A percentile compares a stretch with the other conserved stretches of the same genome.
Conservation (phyloP, 2,888 invertebrate species). For the Gari tellinella region DNA sequence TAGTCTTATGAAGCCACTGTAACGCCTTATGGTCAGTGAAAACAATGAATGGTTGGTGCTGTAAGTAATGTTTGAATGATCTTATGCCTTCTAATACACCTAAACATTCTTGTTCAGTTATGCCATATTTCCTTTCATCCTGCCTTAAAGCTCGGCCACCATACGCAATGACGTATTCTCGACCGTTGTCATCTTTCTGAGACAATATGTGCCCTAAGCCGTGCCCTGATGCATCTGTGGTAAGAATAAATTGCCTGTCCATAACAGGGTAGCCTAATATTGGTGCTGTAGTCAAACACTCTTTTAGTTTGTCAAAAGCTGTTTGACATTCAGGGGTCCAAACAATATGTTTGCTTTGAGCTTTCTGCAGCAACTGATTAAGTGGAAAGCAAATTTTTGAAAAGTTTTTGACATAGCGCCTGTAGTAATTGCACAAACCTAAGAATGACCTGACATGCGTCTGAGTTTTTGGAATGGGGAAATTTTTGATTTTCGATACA, state of each 20-base stretch:
- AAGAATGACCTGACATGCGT: constrained; percentile 3
- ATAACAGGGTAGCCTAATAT: background rate
- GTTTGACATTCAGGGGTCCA: constrained; percentile 7
- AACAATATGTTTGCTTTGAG: background rate
- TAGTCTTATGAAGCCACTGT: constrained; percentile 25
- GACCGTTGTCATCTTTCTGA: no score
- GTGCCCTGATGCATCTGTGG: constrained; percentile 1
- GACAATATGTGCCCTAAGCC: no score
- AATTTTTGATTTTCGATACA: constrained; percentile 4
- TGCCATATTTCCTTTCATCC: constrained; percentile 23
- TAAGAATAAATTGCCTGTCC: background rate
- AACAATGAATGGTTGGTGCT: constrained; percentile 18
- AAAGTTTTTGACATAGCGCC: background rate
- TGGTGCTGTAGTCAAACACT: background rate
- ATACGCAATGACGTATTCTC: no score
- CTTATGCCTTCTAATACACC: constrained; percentile 33
- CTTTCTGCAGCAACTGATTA: constrained; percentile 10
- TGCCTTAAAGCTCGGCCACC: constrained; percentile 24
- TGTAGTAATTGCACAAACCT: constrained; percentile 9
- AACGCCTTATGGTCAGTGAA: constrained; percentile 29
- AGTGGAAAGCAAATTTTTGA: constrained; percentile 5
- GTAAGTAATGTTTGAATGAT: constrained; percentile 30
- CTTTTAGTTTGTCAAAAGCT: constrained; percentile 6
- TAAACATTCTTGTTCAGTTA: constrained; percentile 33
- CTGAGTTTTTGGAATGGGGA: constrained; percentile 14